Evolutionary conservation across 2,113 vertebrate species (phyloP).

Genomic region (Ciconia stormi): DNA sequence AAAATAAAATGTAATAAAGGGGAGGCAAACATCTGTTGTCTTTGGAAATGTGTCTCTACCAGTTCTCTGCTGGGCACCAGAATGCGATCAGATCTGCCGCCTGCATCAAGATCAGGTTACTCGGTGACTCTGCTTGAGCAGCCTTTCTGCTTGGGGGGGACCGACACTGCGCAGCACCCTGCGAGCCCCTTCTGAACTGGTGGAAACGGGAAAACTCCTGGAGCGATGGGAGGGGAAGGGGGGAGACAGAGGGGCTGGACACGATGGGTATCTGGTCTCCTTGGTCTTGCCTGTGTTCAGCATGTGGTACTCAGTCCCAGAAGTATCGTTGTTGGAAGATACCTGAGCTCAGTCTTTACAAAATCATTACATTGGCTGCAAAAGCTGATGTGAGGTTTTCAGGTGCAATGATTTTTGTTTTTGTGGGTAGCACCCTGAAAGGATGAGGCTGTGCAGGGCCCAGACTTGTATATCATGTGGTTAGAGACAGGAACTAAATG

Average conservation of each 20-base stretch:
- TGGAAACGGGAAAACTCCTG: not conserved
- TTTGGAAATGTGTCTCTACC: not conserved
- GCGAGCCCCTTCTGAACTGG: not conserved
- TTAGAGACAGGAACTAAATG: accelerated
- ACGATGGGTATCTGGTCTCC: not conserved
- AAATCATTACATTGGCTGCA: accelerated
- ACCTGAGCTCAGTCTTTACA: not conserved
- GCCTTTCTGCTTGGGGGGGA: not conserved
- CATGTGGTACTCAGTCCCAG: accelerated
- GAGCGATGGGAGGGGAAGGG: not conserved
- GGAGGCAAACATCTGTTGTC: not conserved
- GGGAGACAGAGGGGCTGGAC: not conserved
- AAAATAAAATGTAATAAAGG: not conserved
- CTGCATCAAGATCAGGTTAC: not conserved
- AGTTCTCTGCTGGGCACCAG: not conserved
- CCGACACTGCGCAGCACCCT: accelerated
- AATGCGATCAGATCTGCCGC: not conserved
- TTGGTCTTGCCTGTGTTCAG: not conserved
- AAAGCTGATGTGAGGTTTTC: not conserved
- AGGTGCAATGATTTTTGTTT: not conserved
- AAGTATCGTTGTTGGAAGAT: accelerated
- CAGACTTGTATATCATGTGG: accelerated
- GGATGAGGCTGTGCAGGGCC: not conserved
- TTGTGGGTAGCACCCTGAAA: not conserved
- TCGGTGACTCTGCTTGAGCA: not conserved